Percentiles rank a stretch among this genome's conserved stretches.
Conservation (phyloP, 2,113 vertebrate species). For the Oriolus oriolus region DNA sequence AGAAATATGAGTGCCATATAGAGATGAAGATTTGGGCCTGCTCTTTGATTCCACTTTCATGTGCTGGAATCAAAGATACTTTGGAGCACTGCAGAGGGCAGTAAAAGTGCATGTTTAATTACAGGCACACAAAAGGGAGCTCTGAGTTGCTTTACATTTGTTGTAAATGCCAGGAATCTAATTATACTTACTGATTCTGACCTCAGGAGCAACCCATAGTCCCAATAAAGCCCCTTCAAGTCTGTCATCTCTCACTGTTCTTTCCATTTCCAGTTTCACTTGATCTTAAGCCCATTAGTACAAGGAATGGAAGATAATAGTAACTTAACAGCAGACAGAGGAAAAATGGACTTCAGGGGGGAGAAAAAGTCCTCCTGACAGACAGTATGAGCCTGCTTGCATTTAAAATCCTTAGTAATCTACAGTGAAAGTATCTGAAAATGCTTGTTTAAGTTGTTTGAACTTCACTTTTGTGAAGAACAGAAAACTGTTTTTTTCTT, state of each 20-base stretch:
- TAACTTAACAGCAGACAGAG: constrained; percentile 33
- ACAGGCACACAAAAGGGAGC: constrained; percentile 39
- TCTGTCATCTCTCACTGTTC: constrained; percentile 62
- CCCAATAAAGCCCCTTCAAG: constrained; percentile 48
- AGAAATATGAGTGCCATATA: constrained; percentile 24
- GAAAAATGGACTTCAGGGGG: not conserved
- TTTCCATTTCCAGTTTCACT: constrained; percentile 63
- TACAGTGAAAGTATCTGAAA: not conserved
- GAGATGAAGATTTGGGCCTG: constrained; percentile 41
- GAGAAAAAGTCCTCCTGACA: not conserved
- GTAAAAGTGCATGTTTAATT: constrained; percentile 61
- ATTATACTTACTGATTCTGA: constrained; percentile 68
- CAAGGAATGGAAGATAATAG: constrained; percentile 39
- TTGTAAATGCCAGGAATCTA: constrained; percentile 64
- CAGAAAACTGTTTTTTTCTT: not conserved
- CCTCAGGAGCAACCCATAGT: constrained; percentile 53
- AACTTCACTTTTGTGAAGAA: not conserved
- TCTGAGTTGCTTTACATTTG: constrained; percentile 47
- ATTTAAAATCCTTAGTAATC: not conserved
- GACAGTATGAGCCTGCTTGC: not conserved
- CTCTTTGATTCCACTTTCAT: constrained; percentile 60
- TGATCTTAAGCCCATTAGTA: constrained; percentile 65
- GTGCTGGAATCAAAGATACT: constrained; percentile 77
- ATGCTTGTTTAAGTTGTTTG: not conserved
- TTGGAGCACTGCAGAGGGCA: constrained; percentile 61